These are phyloP conservation scores for Phalacrocorax brasilianus DNA, from an alignment of 2,113 vertebrate genomes.

Conservation along the genomic window DNA sequence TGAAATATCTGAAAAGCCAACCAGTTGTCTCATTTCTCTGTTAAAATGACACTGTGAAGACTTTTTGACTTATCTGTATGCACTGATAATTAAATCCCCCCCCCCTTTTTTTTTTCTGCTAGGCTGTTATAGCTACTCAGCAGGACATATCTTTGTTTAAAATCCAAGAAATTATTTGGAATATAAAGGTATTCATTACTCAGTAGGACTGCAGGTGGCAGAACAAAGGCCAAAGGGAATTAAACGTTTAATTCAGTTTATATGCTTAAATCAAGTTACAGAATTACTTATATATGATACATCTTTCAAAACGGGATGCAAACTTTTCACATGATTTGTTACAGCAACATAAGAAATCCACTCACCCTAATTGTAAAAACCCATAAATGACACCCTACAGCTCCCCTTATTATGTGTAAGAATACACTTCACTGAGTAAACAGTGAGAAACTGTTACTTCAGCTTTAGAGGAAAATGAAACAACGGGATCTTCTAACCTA, in stretches of 20 bases:
- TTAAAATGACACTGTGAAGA: not conserved
- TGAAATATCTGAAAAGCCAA: not conserved
- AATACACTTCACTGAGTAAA: not conserved
- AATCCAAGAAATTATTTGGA: slow-evolving; percentile 1
- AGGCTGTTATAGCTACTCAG: not conserved
- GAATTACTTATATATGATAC: not conserved
- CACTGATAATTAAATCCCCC: not conserved
- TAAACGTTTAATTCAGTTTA: not conserved
- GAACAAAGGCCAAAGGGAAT: slow-evolving; percentile 1
- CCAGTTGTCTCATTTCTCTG: not conserved
- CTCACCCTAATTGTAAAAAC: slow-evolving; percentile 24
- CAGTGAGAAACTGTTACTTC: slow-evolving; percentile 4
- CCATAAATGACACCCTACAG: slow-evolving; percentile 22
- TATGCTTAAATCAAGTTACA: not conserved
- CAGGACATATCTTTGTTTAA: slow-evolving; percentile 11
- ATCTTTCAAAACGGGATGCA: not conserved
- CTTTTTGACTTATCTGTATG: not conserved
- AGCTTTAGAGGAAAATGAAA: slow-evolving; percentile 34
- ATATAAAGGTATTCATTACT: not conserved
- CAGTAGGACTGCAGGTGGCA: not conserved
- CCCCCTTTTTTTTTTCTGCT: not conserved
- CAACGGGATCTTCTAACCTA: not conserved
- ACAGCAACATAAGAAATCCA: slow-evolving; percentile 18
- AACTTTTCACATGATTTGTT: slow-evolving; percentile 21
- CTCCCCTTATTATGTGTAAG: not conserved